A percentile compares a stretch with the other conserved stretches of the same genome.
Evolutionary conservation across 2,888 invertebrate species (phyloP).

Genomic region (Epistrophe grossulariae): DNA sequence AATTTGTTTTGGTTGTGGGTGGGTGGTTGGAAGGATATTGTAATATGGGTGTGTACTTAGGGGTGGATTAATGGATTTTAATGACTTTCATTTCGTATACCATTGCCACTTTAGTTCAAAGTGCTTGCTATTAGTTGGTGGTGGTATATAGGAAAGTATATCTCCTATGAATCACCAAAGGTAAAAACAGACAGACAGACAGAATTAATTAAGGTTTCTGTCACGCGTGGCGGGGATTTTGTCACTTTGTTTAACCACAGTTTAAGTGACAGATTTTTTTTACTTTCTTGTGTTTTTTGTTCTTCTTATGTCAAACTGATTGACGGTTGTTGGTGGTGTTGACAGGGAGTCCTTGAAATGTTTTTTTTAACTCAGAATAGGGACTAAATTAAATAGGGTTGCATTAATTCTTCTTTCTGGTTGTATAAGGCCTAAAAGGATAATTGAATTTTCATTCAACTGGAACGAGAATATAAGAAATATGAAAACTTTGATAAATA

Average conservation of each 20-base stretch:
- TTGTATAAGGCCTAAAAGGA: slow-evolving; percentile 35
- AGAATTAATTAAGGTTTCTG: slow-evolving; percentile 74
- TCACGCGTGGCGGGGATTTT: slow-evolving; percentile 75
- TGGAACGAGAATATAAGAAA: slow-evolving; percentile 1
- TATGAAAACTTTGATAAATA: slow-evolving; percentile 24
- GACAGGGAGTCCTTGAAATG: slow-evolving; percentile 53
- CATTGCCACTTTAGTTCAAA: slow-evolving; percentile 69
- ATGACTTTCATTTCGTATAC: slow-evolving; percentile 64
- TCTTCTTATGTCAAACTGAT: slow-evolving; percentile 6
- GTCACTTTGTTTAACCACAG: slow-evolving; percentile 74
- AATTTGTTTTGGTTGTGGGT: slow-evolving; percentile 65
- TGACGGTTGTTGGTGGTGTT: slow-evolving; percentile 38
- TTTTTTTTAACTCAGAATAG: slow-evolving; percentile 40
- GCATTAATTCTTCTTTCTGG: not conserved
- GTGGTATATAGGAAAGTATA: not conserved
- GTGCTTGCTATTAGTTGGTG: slow-evolving; percentile 49
- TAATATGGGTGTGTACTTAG: slow-evolving; percentile 54
- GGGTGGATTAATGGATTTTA: slow-evolving; percentile 75
- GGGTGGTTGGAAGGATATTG: not conserved
- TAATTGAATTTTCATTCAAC: slow-evolving; percentile 66
- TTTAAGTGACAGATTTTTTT: slow-evolving; percentile 71
- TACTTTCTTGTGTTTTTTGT: not conserved
- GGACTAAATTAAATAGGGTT: slow-evolving; percentile 25
- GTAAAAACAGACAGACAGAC: slow-evolving; percentile 53
- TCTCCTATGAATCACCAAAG: slow-evolving; percentile 45